These are phyloP conservation scores for Dusona sp. DNA, from an alignment of 2,888 invertebrate genomes.

Conservation along the genomic window DNA sequence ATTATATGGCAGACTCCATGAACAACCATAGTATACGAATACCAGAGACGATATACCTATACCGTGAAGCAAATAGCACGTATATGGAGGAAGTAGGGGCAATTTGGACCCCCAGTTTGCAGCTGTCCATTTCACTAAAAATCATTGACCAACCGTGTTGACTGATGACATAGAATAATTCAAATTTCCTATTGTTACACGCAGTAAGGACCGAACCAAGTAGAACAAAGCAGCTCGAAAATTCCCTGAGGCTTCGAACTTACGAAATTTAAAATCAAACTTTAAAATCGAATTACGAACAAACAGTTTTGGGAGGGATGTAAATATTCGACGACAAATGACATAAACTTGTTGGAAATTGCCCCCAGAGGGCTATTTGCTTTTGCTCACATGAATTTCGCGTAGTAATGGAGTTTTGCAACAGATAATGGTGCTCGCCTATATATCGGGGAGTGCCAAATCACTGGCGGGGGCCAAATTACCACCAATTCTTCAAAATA, in stretches of 20 bases:
- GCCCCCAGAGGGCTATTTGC: not conserved
- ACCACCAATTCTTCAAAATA: not conserved
- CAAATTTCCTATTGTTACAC: not conserved
- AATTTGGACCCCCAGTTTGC: not conserved
- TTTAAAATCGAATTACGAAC: not conserved
- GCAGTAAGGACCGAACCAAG: not conserved
- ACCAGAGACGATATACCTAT: conserved; percentile 1
- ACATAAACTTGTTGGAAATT: not conserved
- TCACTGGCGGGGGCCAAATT: not conserved
- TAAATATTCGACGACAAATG: not conserved
- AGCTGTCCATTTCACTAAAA: not conserved
- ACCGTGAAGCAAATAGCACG: not conserved
- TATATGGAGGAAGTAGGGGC: not conserved
- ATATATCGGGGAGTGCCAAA: not conserved
- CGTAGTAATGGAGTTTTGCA: not conserved
- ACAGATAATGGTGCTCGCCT: not conserved
- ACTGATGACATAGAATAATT: not conserved
- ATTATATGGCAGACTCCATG: conserved; percentile 33
- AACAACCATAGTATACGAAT: conserved; percentile 5
- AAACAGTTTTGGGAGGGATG: not conserved
- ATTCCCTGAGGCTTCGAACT: not conserved
- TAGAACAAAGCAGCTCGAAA: not conserved
- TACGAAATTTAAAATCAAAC: not conserved
- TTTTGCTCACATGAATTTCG: not conserved
- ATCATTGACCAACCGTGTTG: not conserved